Base-by-base conservation (phyloP, 2,113 vertebrate species). In the Pseudopipra pipra region DNA sequence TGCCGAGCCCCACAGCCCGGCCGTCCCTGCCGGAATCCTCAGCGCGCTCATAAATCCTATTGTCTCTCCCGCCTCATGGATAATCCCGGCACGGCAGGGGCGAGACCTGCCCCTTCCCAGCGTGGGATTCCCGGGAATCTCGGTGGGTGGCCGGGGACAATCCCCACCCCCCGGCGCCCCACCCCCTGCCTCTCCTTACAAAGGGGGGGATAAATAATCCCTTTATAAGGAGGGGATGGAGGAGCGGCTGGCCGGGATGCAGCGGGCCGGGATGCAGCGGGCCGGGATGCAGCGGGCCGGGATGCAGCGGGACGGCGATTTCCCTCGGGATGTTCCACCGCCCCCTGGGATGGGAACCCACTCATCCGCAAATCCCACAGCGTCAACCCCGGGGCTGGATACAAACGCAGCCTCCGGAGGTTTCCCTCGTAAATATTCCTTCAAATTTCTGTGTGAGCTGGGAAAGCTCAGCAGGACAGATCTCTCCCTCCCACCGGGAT, bases 401-500 rank as follows among this genome's bases (percentile, higher is more conserved):
- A n/a, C 52, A 8, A 47, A 54, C 2, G 9, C 37, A 25, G 58
- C n/a, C 47, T 51, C 63, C 0, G 43, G 66, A 37, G n/a, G n/a
- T 54, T 66, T 30, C 37, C 52, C 47, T 86, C 5, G 1, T 31
- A 39, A 71, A 52, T 1, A 52, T 7, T 2, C 44, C 51, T 37
- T 28, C 49, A 8, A 7, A 41, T 59, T 56, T 39, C 41, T 3
- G 0, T 25, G 28, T 24, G 2, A 56, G 31, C 35, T 5, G 14
- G 33, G 71, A 56, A 55, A 61, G 35, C 37, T 18, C 4, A 3
- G 52, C 13, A 2, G 28, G n/a, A 39, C 0, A 5, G 44, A 14
- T 21, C 11, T 9, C 24, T 20, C 19, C 30, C 20, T 51, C 35
- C 19, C 9, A 0, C 1, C 0, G 10, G 8, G 14, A 11, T 23